Conservation (phyloP, 2,797 vertebrate genomes). For the Poliocrania exsul region DNA sequence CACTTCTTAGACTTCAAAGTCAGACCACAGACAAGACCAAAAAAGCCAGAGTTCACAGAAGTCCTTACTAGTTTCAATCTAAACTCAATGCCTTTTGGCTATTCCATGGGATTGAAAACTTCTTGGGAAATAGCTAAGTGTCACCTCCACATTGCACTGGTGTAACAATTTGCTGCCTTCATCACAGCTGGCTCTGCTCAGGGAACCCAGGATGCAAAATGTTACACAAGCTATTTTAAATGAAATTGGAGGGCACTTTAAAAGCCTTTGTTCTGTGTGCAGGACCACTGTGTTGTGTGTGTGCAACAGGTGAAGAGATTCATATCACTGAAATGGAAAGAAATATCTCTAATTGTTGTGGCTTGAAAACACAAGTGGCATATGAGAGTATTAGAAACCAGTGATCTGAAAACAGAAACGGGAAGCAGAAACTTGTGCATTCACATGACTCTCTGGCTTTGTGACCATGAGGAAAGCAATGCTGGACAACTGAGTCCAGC, state of each 20-base stretch:
- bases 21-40: neutral
- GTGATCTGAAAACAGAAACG: neutral
- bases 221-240: neutral
- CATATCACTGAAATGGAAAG: neutral
- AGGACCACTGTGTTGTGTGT: neutral
- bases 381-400: neutral
- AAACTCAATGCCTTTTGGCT: neutral
- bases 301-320: neutral
- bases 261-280: neutral
- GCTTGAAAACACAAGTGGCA: neutral
- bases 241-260: neutral
- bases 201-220: neutral
- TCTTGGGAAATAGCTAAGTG: neutral
- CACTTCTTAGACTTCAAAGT: neutral
- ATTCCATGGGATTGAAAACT: neutral
- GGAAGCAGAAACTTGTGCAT: neutral
- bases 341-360: neutral
- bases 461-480: neutral
- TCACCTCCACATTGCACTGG: rapidly evolving
- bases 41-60: neutral
- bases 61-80: neutral
- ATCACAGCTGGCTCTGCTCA: neutral
- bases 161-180: neutral
- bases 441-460: neutral
- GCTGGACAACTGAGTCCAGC: neutral